These are phyloP conservation scores for Parascotia fuliginaria DNA, from an alignment of 2,888 invertebrate species.

Conservation along the genomic window DNA sequence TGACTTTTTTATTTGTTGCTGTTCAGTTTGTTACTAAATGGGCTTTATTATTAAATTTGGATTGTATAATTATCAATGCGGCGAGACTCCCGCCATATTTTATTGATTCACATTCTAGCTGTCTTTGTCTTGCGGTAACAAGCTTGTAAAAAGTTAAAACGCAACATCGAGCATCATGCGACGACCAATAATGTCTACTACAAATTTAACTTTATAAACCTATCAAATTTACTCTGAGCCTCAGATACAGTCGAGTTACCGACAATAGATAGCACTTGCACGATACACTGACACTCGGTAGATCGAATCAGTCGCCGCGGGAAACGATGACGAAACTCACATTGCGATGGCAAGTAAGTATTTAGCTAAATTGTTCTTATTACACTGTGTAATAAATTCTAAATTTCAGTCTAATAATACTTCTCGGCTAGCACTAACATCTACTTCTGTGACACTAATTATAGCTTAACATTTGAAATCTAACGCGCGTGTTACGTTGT, in stretches of 20 bases:
- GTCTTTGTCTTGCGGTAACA: constrained; percentile 27
- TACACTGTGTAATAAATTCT: constrained; percentile 40
- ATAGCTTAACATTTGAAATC: constrained; percentile 22
- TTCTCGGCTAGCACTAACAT: constrained; percentile 22
- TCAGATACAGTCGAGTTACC: constrained; percentile 7
- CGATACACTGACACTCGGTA: constrained; percentile 3
- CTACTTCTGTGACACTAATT: constrained; percentile 43
- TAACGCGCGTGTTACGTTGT: constrained; percentile 22
- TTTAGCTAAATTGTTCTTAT: constrained; percentile 52
- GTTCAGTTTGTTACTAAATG: background rate
- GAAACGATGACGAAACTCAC: constrained; percentile 48
- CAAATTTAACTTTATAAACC: constrained; percentile 48
- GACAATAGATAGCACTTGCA: constrained; percentile 16
- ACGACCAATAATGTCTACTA: constrained; percentile 40
- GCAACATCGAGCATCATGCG: constrained; percentile 31
- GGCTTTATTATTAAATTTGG: constrained; percentile 1
- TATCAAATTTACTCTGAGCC: constrained; percentile 30
- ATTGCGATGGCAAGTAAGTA: constrained; percentile 51
- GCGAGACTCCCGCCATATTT: constrained; percentile 7
- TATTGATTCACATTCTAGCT: constrained; percentile 33
- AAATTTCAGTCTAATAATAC: constrained; percentile 42
- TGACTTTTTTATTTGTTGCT: background rate
- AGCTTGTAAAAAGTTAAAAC: constrained; percentile 50
- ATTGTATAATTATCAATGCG: constrained; percentile 5
- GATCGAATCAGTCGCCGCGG: constrained; percentile 19